phyloP scores from a whole-genome alignment of 2,888 invertebrate genomes.

The Eupithecia abbreviata region DNA sequence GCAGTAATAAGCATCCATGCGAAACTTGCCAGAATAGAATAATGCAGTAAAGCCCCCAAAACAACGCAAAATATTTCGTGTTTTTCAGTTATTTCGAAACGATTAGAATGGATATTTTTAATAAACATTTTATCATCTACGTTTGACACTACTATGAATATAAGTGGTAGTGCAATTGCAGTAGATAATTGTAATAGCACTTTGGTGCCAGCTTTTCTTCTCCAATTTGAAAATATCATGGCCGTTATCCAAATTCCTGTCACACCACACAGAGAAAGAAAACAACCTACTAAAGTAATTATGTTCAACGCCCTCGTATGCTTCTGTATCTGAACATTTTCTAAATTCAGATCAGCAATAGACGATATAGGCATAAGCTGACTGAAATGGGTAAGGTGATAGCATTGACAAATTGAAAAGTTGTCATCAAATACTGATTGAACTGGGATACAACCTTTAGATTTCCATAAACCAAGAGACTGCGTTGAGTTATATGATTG shows the following conservation, averaged over 20 bases:
- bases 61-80: constrained; percentile 76
- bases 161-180: constrained; percentile 84
- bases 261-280: constrained; percentile 83
- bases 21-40: constrained; percentile 87
- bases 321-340: constrained; percentile 40
- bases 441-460: constrained; percentile 77
- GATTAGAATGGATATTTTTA: constrained; percentile 49
- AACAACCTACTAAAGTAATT: constrained; percentile 84
- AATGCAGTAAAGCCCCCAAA: constrained; percentile 86
- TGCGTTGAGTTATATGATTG: constrained; percentile 48
- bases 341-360: neutral
- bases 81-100: constrained; percentile 52
- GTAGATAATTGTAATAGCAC: constrained; percentile 86
- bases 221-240: constrained; percentile 83
- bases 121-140: constrained; percentile 62
- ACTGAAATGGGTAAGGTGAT: constrained; percentile 85
- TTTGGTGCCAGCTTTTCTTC: constrained; percentile 86
- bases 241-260: constrained; percentile 85
- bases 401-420: constrained; percentile 75
- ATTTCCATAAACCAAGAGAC: constrained; percentile 80
- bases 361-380: constrained; percentile 74
- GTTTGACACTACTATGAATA: constrained; percentile 72
- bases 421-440: constrained; percentile 46
- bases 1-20: constrained; percentile 90
- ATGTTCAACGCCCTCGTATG: constrained; percentile 80